A percentile compares a stretch with the other conserved stretches of the same genome.
phyloP scores from a whole-genome alignment of 2,888 invertebrate genomes.

The Pseudoips prasinana region DNA sequence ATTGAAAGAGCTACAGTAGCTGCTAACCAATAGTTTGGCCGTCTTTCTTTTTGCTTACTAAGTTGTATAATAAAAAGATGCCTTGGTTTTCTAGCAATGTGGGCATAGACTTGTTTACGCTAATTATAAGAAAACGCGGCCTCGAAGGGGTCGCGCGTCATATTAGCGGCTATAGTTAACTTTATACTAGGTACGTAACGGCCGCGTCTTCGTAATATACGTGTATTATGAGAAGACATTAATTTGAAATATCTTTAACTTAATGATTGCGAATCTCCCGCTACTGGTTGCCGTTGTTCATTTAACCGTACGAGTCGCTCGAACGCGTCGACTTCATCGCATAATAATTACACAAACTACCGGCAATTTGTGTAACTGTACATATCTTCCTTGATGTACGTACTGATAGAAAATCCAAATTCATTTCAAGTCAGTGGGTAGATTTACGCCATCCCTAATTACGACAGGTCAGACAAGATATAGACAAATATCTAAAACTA shows the following conservation, averaged over 20 bases:
- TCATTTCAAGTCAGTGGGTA: slow-evolving; percentile 3
- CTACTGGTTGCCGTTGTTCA: slow-evolving; percentile 50
- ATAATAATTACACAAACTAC: slow-evolving; percentile 52
- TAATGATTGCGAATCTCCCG: slow-evolving; percentile 52
- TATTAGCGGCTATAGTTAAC: slow-evolving; percentile 17
- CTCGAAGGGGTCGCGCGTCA: no score
- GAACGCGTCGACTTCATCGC: slow-evolving; percentile 47
- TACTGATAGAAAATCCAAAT: slow-evolving; percentile 22
- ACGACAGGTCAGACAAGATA: no score
- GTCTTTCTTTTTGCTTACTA: no score
- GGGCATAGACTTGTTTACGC: no score
- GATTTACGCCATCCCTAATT: not conserved
- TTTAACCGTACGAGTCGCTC: slow-evolving; percentile 40
- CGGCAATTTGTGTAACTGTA: slow-evolving; percentile 45
- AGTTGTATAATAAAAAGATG: no score
- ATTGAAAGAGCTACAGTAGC: no score
- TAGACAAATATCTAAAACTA: no score
- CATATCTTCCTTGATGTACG: slow-evolving; percentile 24
- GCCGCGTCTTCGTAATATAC: slow-evolving; percentile 5
- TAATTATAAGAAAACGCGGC: no score
- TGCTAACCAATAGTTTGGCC: no score
- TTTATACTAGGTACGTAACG: slow-evolving; percentile 40
- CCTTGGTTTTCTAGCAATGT: no score
- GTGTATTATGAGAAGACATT: slow-evolving; percentile 47
- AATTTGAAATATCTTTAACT: slow-evolving; percentile 36